phyloP scores from a whole-genome alignment of 2,113 vertebrate genomes.

The Neodontobutis hainanensis region DNA sequence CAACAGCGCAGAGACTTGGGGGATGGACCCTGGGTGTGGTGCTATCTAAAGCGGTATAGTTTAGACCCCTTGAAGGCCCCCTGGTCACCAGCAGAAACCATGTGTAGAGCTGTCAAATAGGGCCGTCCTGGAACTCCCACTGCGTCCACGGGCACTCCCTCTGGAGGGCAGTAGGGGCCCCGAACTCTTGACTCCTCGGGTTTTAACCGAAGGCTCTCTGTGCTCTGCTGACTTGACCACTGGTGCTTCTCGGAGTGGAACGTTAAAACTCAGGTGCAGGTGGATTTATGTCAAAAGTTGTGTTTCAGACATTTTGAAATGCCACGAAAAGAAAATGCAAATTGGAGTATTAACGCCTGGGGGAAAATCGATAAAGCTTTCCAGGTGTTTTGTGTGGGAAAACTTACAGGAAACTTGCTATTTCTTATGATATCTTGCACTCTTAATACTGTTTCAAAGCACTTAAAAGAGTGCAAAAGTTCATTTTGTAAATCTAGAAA shows the following conservation, averaged over 20 bases:
- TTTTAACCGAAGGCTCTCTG: conserved; percentile 30
- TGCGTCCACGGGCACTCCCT: conserved; percentile 56
- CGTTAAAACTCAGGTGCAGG: conserved; percentile 54
- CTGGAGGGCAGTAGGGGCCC: conserved; percentile 53
- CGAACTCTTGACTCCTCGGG: conserved; percentile 37
- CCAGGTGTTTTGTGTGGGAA: too few species aligned
- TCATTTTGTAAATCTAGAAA: too few species aligned
- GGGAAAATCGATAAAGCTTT: too few species aligned
- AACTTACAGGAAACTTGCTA: too few species aligned
- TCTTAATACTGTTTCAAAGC: too few species aligned
- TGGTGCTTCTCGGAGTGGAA: conserved; percentile 56
- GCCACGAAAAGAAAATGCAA: too few species aligned
- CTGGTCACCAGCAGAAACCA: conserved; percentile 76
- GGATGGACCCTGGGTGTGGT: conserved; percentile 66
- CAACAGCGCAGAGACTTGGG: conserved; percentile 66
- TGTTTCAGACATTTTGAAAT: not conserved
- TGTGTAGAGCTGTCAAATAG: conserved; percentile 75
- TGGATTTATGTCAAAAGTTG: conserved; percentile 49
- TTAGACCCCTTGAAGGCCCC: conserved; percentile 62
- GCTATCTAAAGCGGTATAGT: conserved; percentile 66
- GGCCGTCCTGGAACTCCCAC: conserved; percentile 68
- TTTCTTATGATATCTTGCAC: too few species aligned
- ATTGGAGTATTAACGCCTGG: too few species aligned
- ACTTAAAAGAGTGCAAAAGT: too few species aligned
- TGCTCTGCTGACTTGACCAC: conserved; percentile 52